A percentile compares a stretch with the other conserved stretches of the same genome.
phyloP scores from a whole-genome alignment of 2,888 invertebrate species.

The Stictocephala bisonia region DNA sequence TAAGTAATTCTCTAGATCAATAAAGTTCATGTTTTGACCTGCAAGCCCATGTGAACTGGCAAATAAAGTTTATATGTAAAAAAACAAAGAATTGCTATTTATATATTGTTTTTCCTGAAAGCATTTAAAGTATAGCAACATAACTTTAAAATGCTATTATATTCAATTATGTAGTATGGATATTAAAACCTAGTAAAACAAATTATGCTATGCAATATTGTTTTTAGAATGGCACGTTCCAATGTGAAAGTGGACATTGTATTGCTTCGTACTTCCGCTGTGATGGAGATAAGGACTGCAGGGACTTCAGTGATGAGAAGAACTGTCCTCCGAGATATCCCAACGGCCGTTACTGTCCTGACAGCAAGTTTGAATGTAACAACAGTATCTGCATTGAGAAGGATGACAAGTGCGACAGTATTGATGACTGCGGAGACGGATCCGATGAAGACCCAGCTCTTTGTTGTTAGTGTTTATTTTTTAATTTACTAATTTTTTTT shows the following conservation, averaged over 20 bases:
- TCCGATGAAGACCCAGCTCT: conserved; percentile 86
- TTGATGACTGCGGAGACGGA: conserved; percentile 92
- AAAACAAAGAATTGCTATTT: too few species aligned
- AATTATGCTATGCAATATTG: neutral
- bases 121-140: too few species aligned
- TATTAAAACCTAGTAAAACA: too few species aligned
- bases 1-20: too few species aligned
- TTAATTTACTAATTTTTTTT: too few species aligned
- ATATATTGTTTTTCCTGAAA: too few species aligned
- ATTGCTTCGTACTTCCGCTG: conserved; percentile 89
- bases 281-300: conserved; percentile 90
- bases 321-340: conserved; percentile 91
- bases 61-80: too few species aligned
- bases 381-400: conserved; percentile 90
- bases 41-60: too few species aligned
- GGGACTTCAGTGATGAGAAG: conserved; percentile 90
- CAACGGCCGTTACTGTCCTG: conserved; percentile 88
- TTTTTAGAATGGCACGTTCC: conserved; percentile 84
- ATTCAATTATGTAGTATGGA: too few species aligned
- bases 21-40: too few species aligned
- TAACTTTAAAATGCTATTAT: too few species aligned
- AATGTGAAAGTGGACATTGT: conserved; percentile 93
- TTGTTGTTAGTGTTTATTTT: conserved; percentile 72
- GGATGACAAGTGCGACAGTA: conserved; percentile 91
- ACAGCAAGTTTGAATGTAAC: conserved; percentile 89